Percentiles rank a stretch among this genome's conserved stretches.
Evolutionary conservation across 1,140 invertebrate species (phyloP).

Genomic region (Saxidomus purpurata): DNA sequence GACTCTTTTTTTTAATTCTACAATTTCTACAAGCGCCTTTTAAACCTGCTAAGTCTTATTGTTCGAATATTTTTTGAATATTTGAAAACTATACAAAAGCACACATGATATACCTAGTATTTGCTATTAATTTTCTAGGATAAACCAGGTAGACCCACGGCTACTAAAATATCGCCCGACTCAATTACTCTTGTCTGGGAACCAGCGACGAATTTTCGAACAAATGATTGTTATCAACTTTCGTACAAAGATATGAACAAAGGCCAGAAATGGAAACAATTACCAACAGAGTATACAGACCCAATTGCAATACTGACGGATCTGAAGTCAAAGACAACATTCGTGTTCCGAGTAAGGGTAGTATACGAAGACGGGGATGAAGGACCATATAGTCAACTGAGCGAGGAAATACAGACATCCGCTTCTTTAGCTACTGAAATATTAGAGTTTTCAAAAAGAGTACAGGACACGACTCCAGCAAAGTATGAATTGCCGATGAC

Average conservation of each 20-base stretch:
- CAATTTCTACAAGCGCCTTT: too few species aligned
- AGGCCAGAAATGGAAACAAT: neutral
- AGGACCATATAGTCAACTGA: conserved; percentile 16
- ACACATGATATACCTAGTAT: too few species aligned
- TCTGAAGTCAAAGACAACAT: neutral
- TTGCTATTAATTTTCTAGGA: too few species aligned
- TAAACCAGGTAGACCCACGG: neutral
- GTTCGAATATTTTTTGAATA: too few species aligned
- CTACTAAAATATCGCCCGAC: neutral
- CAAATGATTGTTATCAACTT: neutral
- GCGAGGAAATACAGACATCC: neutral
- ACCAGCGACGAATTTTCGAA: neutral
- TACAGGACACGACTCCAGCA: too few species aligned
- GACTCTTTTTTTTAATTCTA: too few species aligned
- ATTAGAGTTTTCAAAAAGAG: neutral
- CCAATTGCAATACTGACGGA: neutral
- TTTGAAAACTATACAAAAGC: too few species aligned
- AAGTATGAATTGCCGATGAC: too few species aligned
- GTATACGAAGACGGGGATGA: conserved; percentile 2
- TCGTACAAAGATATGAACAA: neutral
- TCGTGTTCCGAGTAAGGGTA: neutral
- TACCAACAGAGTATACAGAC: neutral
- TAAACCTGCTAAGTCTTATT: too few species aligned
- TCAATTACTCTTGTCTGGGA: neutral
- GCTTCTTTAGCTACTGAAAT: neutral